A percentile compares a stretch with the other conserved stretches of the same genome.
Evolutionary conservation across 2,888 invertebrate species (phyloP).

Genomic region (Branchellion lobata): DNA sequence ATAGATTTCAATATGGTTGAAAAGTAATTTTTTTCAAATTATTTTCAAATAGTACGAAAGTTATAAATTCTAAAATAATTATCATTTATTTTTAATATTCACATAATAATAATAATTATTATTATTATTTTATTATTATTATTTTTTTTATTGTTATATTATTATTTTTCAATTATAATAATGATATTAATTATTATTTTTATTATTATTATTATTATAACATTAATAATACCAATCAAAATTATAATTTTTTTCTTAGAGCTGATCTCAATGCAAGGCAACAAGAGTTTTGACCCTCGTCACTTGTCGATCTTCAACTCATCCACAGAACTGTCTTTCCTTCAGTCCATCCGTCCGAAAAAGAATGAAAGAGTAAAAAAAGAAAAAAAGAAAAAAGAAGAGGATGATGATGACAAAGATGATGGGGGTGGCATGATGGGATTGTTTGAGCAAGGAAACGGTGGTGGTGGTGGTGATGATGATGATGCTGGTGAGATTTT

Average conservation of each 20-base stretch:
- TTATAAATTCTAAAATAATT: no score
- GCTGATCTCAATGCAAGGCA: background rate
- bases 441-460: slow-evolving; percentile 43
- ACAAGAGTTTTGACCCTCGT: background rate
- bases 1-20: no score
- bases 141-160: no score
- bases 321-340: background rate
- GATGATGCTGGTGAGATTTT: background rate
- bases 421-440: slow-evolving; percentile 47
- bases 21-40: no score
- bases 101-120: no score
- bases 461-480: slow-evolving; percentile 13
- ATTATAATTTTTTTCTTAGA: background rate
- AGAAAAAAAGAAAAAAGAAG: background rate
- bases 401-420: slow-evolving; percentile 49
- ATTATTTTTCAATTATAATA: no score
- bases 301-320: background rate
- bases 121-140: no score
- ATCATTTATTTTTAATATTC: no score
- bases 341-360: background rate
- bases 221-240: background rate
- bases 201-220: background rate
- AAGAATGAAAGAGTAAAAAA: slow-evolving; percentile 1
- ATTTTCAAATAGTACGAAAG: no score
- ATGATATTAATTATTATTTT: no score